Base-by-base conservation (phyloP, 2,797 vertebrate species). In the Pagetopsis macropterus region DNA sequence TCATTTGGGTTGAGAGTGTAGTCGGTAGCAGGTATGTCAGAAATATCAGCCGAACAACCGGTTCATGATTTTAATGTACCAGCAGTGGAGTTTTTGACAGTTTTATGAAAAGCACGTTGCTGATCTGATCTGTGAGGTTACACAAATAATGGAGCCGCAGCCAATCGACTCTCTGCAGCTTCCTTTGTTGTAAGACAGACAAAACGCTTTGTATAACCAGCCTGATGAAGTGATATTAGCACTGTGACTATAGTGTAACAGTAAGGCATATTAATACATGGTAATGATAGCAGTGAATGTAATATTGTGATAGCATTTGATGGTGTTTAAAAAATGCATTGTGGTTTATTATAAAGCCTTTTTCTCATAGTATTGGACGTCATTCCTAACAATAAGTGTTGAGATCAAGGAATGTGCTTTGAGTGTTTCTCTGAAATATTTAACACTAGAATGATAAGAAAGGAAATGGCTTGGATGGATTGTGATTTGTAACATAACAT, bases 71-170 rank as follows among this genome's bases (percentile, higher is more conserved):
- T 27, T 17, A 4, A 1, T 23, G 43, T 11, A 41, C 16, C 16
- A 9, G 16, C 37, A 3, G 16, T n/a, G 48, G 11, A 41, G 59
- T 17, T 74, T 67, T 72, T 82, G 82, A 41, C 72, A 55, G 72
- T 73, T 72, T 80, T 17, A 49, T 63, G 64, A 54, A 43, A 72
- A 77, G 9, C 49, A 58, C 40, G 43, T 79, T 65, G 79, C 75
- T 72, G 79, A 56, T 81, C 61, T 50, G 15, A 65, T 31, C 48
- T n/a, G 76, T 74, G 85, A 84, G 76, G 72, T 77, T 73, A 73
- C 71, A 21, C 75, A 17, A 63, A 84, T 79, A 87, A 88, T 79
- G 67, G 81, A 86, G 80, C 82, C 1, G 58, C 74, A 79, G 76
- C 71, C 48, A 8, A 69, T 86, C 61, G 4, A 50, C 73, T 75